Evolutionary conservation across 2,113 vertebrate genomes (phyloP).

Genomic region (Ahaetulla prasina): DNA sequence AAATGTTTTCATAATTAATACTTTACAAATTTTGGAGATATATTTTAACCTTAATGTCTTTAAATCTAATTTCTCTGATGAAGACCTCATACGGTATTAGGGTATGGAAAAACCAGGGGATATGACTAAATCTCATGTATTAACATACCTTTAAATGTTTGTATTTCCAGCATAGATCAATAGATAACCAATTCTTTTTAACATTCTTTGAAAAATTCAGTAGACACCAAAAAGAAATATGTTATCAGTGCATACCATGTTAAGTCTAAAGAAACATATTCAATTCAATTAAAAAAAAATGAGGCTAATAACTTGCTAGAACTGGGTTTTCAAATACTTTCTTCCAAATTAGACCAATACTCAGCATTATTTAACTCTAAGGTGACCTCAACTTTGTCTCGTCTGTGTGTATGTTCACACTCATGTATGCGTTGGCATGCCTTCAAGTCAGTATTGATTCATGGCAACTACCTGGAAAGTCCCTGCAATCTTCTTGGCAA

Average conservation of each 20-base stretch:
- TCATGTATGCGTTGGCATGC: not conserved
- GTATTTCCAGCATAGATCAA: not conserved
- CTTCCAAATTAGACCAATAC: not conserved
- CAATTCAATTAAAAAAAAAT: not conserved
- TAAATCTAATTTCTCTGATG: not conserved
- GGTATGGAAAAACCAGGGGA: not conserved
- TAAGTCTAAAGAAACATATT: not conserved
- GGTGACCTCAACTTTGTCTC: not conserved
- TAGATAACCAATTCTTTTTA: not conserved
- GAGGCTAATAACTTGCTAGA: not conserved
- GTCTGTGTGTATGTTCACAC: not conserved
- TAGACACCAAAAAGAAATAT: not conserved
- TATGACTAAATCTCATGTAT: not conserved
- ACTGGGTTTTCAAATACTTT: not conserved
- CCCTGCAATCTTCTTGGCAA: not conserved
- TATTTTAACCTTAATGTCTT: not conserved
- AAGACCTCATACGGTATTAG: not conserved
- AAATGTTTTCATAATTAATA: not conserved
- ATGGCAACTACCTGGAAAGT: not conserved
- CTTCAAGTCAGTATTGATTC: not conserved
- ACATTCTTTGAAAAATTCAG: not conserved
- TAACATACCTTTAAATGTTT: not conserved
- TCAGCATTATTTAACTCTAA: not conserved
- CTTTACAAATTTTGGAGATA: not conserved
- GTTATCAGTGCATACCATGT: not conserved